Percentiles rank a stretch among this genome's conserved stretches.
Conservation (phyloP, 2,888 invertebrate species). For the Agrochola macilenta region DNA sequence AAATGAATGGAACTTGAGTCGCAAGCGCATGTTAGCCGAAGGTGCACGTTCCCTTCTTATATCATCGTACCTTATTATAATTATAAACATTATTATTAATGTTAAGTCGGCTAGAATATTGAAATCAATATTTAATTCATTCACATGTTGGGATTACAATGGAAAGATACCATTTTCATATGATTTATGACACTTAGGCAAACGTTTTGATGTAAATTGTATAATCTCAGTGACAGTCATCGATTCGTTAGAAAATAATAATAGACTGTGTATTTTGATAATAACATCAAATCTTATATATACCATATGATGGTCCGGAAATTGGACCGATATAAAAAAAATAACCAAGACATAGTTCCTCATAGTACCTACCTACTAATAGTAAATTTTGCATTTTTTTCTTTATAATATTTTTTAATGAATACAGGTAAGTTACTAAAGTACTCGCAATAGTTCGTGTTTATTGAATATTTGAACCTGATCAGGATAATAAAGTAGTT, state of each 20-base stretch:
- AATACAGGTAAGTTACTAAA: constrained; percentile 87
- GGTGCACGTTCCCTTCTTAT: constrained; percentile 64
- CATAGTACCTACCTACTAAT: constrained; percentile 90
- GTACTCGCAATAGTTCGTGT: constrained; percentile 82
- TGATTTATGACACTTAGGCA: constrained; percentile 63
- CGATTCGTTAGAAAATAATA: constrained; percentile 73
- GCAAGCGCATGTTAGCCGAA: constrained; percentile 63
- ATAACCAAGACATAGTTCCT: constrained; percentile 90
- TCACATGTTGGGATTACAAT: constrained; percentile 72
- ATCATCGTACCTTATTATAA: constrained; percentile 70
- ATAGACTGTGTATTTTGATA: constrained; percentile 88
- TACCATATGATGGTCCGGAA: constrained; percentile 76
- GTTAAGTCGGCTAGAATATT: constrained; percentile 74
- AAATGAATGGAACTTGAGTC: constrained; percentile 34
- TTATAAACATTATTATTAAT: constrained; percentile 70
- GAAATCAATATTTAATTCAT: constrained; percentile 72
- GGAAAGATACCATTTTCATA: constrained; percentile 65
- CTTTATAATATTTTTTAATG: constrained; percentile 86
- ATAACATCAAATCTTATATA: constrained; percentile 83
- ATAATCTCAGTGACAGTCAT: constrained; percentile 82
- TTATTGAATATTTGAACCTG: constrained; percentile 72
- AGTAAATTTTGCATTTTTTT: constrained; percentile 89
- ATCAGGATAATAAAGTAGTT: constrained; percentile 71
- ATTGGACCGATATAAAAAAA: constrained; percentile 78
- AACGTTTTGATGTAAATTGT: constrained; percentile 69